Conservation (phyloP, 2,888 invertebrate species). For the Melieria crassipennis region DNA sequence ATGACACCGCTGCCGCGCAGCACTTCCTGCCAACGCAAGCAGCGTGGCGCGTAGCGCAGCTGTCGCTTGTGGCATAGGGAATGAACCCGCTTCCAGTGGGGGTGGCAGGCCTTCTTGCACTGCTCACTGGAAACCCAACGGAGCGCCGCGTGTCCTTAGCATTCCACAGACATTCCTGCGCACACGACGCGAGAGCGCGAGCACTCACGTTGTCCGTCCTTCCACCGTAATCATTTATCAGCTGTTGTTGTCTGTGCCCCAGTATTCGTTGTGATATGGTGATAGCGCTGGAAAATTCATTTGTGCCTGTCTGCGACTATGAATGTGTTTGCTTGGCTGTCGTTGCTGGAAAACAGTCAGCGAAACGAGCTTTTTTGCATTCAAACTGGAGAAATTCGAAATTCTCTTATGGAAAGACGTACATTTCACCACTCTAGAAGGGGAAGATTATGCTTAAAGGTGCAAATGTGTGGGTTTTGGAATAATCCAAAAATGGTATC, state of each 20-base stretch:
- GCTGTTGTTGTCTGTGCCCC: slow-evolving; percentile 14
- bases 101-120: neutral
- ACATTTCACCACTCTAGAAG: too few species aligned
- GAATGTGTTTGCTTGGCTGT: too few species aligned
- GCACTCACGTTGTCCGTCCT: neutral
- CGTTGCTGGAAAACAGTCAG: too few species aligned
- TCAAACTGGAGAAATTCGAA: too few species aligned
- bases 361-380: too few species aligned
- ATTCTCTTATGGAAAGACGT: too few species aligned
- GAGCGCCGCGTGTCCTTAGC: neutral
- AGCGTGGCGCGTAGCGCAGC: neutral
- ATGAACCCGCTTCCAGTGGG: neutral
- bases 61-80: neutral
- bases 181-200: neutral
- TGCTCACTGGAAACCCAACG: slow-evolving; percentile 6
- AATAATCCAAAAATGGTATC: too few species aligned
- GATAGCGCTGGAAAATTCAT: slow-evolving; percentile 25
- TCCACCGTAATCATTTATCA: slow-evolving; percentile 33
- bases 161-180: neutral
- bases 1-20: slow-evolving; percentile 13
- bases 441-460: too few species aligned
- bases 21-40: slow-evolving; percentile 6
- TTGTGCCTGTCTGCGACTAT: neutral
- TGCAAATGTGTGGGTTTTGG: too few species aligned
- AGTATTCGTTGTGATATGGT: neutral